Base-by-base conservation (phyloP, 1,140 invertebrate species). In the Dinothrombium tinctorium region DNA sequence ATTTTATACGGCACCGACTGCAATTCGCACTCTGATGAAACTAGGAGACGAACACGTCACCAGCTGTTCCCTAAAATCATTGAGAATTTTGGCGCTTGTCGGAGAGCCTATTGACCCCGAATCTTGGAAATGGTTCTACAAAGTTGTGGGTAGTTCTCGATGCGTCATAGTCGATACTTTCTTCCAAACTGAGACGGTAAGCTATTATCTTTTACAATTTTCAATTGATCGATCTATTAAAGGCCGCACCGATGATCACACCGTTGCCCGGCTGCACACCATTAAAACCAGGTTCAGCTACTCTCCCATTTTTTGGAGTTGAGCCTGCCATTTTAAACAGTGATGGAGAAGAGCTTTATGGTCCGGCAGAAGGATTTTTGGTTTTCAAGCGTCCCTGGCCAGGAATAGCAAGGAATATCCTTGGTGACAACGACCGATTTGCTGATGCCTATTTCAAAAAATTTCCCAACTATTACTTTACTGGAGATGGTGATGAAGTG, bases 111-210 rank as follows among this genome's bases (percentile, higher is more conserved):
- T 98, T 35, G 96, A 96, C 59, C 76, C 84, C 0, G 86, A 92
- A 58, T 89, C 90, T 2, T 98, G 92, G 92, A 54, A 82, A 9
- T 98, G 90, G 92, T 92, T 92, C 57, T 76, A 94, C 58, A 71
- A 73, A 47, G 54, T 80, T 5, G 71, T 95, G 2, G 89, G 89
- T 6, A 50, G 60, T n/a, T 49, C 51, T 11, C 49, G 56, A n/a
- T 66, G 59, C 51, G 80, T 84, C 36, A 82, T 98, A 53, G 80
- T 83, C 0, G 92, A 98, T 53, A 98, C 92, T 1, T 98, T 90
- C 60, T 98, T 90, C 87, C 90, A 96, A 60, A 96, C 90, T 1
- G 90, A 98, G 66, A 98, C 90, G n/a, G 44, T n/a, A n/a, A n/a
- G n/a, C n/a, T n/a, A n/a, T n/a, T n/a, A n/a, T n/a, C n/a, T 47